A percentile compares a stretch with the other conserved stretches of the same genome.
phyloP scores from a whole-genome alignment of 2,888 invertebrate genomes.

The Noctua fimbriata region DNA sequence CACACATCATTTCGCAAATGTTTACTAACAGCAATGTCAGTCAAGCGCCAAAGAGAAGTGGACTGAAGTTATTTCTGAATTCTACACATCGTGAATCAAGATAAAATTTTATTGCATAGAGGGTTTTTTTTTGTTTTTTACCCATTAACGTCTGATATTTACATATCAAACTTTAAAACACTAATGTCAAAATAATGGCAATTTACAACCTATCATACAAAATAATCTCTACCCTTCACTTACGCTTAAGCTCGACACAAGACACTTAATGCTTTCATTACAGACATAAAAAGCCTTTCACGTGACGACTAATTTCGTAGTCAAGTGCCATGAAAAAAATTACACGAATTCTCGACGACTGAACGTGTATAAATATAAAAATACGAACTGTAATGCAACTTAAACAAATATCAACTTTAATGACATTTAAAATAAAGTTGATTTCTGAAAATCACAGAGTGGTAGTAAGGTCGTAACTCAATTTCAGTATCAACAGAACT shows the following conservation, averaged over 20 bases:
- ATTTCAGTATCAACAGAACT: not conserved
- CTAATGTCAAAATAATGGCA: not conserved
- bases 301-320: conserved; percentile 52
- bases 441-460: conserved; percentile 11
- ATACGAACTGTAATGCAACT: not conserved
- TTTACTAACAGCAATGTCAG: not conserved
- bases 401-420: conserved; percentile 29
- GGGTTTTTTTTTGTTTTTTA: not conserved
- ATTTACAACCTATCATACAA: conserved; percentile 8
- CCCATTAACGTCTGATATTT: not conserved
- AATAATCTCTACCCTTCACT: conserved; percentile 21
- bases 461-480: not conserved
- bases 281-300: conserved; percentile 54
- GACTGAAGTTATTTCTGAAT: not conserved
- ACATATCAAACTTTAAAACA: not conserved
- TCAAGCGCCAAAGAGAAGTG: not conserved
- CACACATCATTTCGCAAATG: not conserved
- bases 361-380: conserved; percentile 2
- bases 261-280: conserved; percentile 44
- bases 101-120: not conserved
- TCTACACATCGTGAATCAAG: not conserved
- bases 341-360: conserved; percentile 22
- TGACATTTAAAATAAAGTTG: conserved; percentile 5
- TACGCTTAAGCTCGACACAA: conserved; percentile 10
- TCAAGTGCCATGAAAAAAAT: conserved; percentile 50